Percentiles rank a stretch among this genome's conserved stretches.
These are phyloP conservation scores for Parazoanthus swiftii DNA, from an alignment of 92 coral and sea anemone species.

Conservation along the genomic window DNA sequence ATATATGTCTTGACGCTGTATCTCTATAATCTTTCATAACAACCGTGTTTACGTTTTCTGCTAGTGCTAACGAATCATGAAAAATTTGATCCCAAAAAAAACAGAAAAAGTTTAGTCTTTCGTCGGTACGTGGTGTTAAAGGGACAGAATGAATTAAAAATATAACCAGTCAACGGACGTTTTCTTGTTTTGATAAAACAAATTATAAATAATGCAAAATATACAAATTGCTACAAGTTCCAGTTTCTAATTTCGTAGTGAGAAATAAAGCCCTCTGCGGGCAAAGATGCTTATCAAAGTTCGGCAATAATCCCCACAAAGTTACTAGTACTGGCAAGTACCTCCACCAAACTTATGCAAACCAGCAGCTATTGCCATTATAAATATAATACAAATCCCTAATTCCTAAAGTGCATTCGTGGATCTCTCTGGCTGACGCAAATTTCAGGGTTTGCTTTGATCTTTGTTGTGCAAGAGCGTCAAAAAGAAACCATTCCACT, in stretches of 20 bases:
- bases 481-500: too few species aligned
- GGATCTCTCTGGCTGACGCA: neutral
- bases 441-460: neutral
- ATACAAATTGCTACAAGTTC: neutral
- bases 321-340: neutral
- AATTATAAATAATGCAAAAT: constrained; percentile 21
- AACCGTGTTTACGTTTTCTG: neutral
- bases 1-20: too few species aligned
- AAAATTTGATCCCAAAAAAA: too few species aligned
- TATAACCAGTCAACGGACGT: constrained; percentile 5
- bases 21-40: neutral
- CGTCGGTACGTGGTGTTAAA: neutral
- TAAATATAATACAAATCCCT: neutral
- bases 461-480: neutral
- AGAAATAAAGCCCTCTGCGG: neutral
- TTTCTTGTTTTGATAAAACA: constrained; percentile 5
- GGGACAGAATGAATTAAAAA: neutral
- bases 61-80: neutral
- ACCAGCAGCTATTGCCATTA: neutral
- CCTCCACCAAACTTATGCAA: neutral
- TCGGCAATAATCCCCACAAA: neutral
- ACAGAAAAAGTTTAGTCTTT: neutral
- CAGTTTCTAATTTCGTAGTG: neutral
- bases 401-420: constrained; percentile 5
- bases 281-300: neutral